Base-by-base conservation (phyloP, 2,113 vertebrate species). In the Gambusia holbrooki region DNA sequence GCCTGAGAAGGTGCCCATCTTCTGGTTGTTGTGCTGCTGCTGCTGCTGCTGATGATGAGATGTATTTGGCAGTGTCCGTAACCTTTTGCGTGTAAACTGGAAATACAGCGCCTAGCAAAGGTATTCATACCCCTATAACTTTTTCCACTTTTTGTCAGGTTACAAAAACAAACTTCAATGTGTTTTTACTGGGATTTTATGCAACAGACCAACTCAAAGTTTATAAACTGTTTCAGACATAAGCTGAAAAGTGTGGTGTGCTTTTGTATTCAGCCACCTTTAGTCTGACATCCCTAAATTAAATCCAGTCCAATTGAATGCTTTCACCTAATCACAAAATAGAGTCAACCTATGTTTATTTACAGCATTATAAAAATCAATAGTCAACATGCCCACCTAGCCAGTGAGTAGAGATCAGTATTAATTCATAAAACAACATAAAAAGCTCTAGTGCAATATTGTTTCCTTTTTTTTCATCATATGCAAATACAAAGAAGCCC, bases 61-160 rank as follows among this genome's bases (percentile, higher is more conserved):
- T 80, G 66, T 73, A 27, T 73, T 72, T 76, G 76, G 69, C 83
- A 74, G 48, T 71, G 48, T 73, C 63, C 81, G 67, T 64, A 69
- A 85, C 70, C 69, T 48, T 76, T 79, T 62, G 74, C 71, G 66
- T 81, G 87, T 87, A 89, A 88, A 90, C 80, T 78, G 73, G 77
- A 83, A 76, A 84, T 11, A 42, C 51, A 58, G 22, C 25, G 51
- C 51, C 51, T 58, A 10, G 25, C 22, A 58, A 58, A 58, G 25
- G 51, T 58, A 58, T 58, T n/a, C 25, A n/a, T n/a, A 58, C 51
- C 51, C 51, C 51, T 10, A n/a, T n/a, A 58, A 9, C 51, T 58
- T 58, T n/a, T 58, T n/a, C 25, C 25, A 10, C 9, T n/a, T 25
- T n/a, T 58, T 58, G 51, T n/a, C 19, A n/a, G 25, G 51, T n/a